Evolutionary conservation across 2,797 vertebrate genomes (phyloP).

Genomic region (Fistularia tabacaria): DNA sequence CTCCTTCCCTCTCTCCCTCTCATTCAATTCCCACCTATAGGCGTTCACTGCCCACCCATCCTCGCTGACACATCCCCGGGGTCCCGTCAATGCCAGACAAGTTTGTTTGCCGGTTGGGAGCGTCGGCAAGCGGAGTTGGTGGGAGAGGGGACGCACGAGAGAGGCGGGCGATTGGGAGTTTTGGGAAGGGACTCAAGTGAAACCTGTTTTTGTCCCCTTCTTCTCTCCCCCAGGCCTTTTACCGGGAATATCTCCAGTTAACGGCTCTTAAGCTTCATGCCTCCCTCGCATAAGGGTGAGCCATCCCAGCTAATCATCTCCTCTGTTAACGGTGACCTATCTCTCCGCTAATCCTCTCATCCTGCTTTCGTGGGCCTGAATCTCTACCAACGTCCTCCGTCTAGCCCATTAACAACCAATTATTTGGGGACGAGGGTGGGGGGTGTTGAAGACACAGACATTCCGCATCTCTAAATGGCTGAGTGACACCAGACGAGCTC

Average conservation of each 20-base stretch:
- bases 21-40: constrained; percentile 46
- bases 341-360: constrained; percentile 54
- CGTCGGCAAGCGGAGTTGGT: constrained; percentile 51
- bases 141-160: constrained; percentile 64
- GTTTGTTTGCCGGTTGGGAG: constrained; percentile 75
- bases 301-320: constrained; percentile 66
- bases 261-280: constrained; percentile 43
- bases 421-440: constrained; percentile 65
- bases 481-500: constrained; percentile 73
- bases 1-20: constrained; percentile 8
- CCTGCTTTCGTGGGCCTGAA: constrained; percentile 38
- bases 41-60: constrained; percentile 62
- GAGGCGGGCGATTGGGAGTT: constrained; percentile 61
- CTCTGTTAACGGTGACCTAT: constrained; percentile 63
- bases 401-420: constrained; percentile 73
- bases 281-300: constrained; percentile 52
- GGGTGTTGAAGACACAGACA: constrained; percentile 73
- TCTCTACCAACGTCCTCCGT: constrained; percentile 38
- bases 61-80: constrained; percentile 56
- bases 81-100: constrained; percentile 71
- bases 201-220: constrained; percentile 69
- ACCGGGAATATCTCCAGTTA: constrained; percentile 64
- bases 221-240: constrained; percentile 68
- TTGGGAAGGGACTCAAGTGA: constrained; percentile 59
- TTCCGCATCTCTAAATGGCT: constrained; percentile 65